Percentiles rank a stretch among this genome's conserved stretches.
These are phyloP conservation scores for Scolopax mira DNA, from an alignment of 2,113 vertebrate genomes.

Conservation along the genomic window DNA sequence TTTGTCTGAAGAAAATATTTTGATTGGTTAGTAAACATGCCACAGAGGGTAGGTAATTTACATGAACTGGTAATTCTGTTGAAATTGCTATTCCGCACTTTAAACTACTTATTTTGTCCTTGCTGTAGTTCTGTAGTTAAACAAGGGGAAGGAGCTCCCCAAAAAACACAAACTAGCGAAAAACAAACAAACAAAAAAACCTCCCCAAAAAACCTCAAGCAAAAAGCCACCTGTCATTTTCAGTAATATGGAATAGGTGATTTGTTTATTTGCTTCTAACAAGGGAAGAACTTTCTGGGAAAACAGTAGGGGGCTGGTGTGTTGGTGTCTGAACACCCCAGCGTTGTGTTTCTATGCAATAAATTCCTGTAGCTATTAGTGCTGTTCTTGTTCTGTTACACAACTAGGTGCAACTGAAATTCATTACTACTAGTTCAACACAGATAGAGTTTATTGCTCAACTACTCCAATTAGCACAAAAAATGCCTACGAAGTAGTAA, in stretches of 20 bases:
- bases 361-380: background rate
- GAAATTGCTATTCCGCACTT: slow-evolving; percentile 26
- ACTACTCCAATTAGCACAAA: background rate
- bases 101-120: slow-evolving; percentile 13
- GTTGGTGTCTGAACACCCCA: background rate
- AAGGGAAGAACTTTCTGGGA: background rate
- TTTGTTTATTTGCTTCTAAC: background rate
- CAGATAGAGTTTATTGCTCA: background rate
- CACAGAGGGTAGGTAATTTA: slow-evolving; percentile 34
- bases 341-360: background rate
- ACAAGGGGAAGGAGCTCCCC: background rate
- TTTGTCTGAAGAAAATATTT: slow-evolving; percentile 64
- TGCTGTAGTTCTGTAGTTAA: background rate
- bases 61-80: slow-evolving; percentile 36
- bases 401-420: slow-evolving; percentile 23
- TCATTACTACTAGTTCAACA: background rate
- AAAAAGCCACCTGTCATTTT: background rate
- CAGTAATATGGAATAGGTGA: background rate
- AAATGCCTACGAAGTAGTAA: background rate
- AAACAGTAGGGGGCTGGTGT: background rate
- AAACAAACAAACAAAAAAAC: background rate
- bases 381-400: background rate
- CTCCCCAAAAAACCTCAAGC: background rate
- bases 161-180: background rate
- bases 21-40: slow-evolving; percentile 62